A percentile compares a stretch with the other conserved stretches of the same genome.
Conservation (phyloP, 2,113 vertebrate species). For the Urocynchramus pylzowi region DNA sequence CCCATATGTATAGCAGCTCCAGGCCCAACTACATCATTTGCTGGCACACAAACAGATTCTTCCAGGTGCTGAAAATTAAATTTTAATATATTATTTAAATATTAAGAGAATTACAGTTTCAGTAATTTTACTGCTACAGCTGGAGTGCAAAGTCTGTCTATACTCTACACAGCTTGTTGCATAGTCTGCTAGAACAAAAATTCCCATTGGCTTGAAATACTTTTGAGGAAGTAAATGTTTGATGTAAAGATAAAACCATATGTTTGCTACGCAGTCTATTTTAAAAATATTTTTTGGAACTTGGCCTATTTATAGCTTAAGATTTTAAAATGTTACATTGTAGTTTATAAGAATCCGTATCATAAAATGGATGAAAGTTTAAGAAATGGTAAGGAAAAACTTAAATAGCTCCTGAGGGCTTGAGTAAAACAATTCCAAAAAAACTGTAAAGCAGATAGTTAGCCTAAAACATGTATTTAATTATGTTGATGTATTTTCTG, state of each 20-base stretch:
- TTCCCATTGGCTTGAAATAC: conserved; percentile 22
- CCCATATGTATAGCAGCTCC: conserved; percentile 78
- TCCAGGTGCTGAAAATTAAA: conserved; percentile 89
- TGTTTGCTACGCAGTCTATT: background rate
- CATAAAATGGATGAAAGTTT: background rate
- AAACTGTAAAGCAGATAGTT: background rate
- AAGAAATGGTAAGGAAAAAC: background rate
- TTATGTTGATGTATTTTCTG: background rate
- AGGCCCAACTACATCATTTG: conserved; percentile 76
- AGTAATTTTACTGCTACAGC: conserved; percentile 78
- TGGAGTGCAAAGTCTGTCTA: conserved; percentile 62
- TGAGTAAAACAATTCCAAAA: background rate
- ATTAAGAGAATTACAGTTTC: conserved; percentile 85
- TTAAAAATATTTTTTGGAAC: background rate
- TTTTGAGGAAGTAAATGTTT: conserved; percentile 14
- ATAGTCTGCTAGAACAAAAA: conserved; percentile 20
- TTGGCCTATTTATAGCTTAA: background rate
- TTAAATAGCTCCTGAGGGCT: background rate
- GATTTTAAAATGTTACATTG: background rate
- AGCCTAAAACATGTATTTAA: background rate
- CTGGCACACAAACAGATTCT: conserved; percentile 80
- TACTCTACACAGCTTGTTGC: background rate
- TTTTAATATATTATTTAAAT: conserved; percentile 92
- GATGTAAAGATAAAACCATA: background rate
- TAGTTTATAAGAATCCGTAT: background rate